A percentile compares a stretch with the other conserved stretches of the same genome.
Evolutionary conservation across 2,797 vertebrate species (phyloP).

Genomic region (Microchirus variegatus): DNA sequence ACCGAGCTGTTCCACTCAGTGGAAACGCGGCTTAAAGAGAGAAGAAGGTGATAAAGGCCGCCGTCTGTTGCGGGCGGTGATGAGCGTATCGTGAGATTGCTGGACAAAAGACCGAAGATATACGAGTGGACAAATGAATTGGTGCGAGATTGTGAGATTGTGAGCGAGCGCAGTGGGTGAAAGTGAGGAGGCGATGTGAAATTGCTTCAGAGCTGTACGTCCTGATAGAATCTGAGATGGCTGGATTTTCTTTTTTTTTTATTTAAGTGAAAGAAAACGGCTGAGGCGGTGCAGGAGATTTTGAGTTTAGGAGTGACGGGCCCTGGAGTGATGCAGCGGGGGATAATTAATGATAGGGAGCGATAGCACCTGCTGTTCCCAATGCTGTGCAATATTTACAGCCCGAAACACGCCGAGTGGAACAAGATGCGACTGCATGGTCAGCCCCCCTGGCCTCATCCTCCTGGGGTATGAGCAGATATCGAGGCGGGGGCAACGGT

Average conservation of each 20-base stretch:
- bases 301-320: constrained; percentile 60
- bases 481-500: constrained; percentile 10
- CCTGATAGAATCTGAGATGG: constrained; percentile 51
- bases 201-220: constrained; percentile 29
- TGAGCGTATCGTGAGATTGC: constrained; percentile 18
- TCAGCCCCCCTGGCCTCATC: constrained; percentile 43
- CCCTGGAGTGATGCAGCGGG: constrained; percentile 68
- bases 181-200: constrained; percentile 24
- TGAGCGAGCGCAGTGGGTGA: constrained; percentile 39
- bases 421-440: constrained; percentile 55
- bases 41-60: constrained; percentile 37
- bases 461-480: constrained; percentile 44
- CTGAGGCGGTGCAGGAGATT: constrained; percentile 58
- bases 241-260: constrained; percentile 25
- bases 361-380: constrained; percentile 77
- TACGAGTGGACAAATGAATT: constrained; percentile 56
- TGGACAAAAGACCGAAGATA: constrained; percentile 63
- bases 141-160: constrained; percentile 28
- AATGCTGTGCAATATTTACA: constrained; percentile 72
- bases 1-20: too few species aligned
- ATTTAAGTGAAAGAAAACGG: constrained; percentile 39
- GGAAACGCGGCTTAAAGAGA: constrained; percentile 6
- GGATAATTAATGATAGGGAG: constrained; percentile 78
- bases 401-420: constrained; percentile 59
- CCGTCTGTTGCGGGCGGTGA: constrained; percentile 14